phyloP scores from a whole-genome alignment of 2,888 invertebrate genomes.

The Mellilla xanthometata region DNA sequence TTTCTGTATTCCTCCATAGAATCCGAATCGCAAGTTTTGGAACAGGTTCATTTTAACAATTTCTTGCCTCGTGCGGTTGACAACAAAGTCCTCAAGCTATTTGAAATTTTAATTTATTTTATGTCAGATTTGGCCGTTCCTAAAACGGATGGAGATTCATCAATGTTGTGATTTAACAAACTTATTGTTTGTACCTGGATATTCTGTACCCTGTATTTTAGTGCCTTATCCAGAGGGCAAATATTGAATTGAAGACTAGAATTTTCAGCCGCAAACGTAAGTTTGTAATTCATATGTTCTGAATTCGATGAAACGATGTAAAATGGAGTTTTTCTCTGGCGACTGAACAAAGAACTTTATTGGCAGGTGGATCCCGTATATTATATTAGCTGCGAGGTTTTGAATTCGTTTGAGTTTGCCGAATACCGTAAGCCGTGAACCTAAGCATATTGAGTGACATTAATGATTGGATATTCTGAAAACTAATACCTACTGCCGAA shows the following conservation, averaged over 20 bases:
- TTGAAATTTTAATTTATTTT: slow-evolving; percentile 74
- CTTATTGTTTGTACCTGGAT: slow-evolving; percentile 7
- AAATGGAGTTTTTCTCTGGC: slow-evolving; percentile 56
- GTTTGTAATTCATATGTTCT: slow-evolving; percentile 42
- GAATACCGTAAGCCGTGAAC: slow-evolving; percentile 6
- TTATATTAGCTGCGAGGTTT: slow-evolving; percentile 58
- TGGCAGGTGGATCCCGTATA: slow-evolving; percentile 76
- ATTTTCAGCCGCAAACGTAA: slow-evolving; percentile 15
- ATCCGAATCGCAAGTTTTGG: slow-evolving; percentile 49
- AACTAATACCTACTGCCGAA: too few species aligned
- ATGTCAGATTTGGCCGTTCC: slow-evolving; percentile 67
- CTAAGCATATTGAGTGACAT: too few species aligned
- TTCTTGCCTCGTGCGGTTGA: slow-evolving; percentile 54
- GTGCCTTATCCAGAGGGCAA: too few species aligned
- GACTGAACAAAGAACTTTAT: slow-evolving; percentile 65
- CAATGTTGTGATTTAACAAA: slow-evolving; percentile 59
- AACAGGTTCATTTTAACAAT: slow-evolving; percentile 62
- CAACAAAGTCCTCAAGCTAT: slow-evolving; percentile 62
- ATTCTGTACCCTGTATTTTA: slow-evolving; percentile 12
- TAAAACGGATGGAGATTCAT: slow-evolving; percentile 70
- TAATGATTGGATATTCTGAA: too few species aligned
- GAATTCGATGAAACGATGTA: slow-evolving; percentile 71
- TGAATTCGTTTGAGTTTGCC: slow-evolving; percentile 40
- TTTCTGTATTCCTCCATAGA: slow-evolving; percentile 42
- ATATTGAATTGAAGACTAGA: too few species aligned